These are phyloP conservation scores for Larimichthys polyactis DNA, from an alignment of 2,113 vertebrate genomes.

Conservation along the genomic window DNA sequence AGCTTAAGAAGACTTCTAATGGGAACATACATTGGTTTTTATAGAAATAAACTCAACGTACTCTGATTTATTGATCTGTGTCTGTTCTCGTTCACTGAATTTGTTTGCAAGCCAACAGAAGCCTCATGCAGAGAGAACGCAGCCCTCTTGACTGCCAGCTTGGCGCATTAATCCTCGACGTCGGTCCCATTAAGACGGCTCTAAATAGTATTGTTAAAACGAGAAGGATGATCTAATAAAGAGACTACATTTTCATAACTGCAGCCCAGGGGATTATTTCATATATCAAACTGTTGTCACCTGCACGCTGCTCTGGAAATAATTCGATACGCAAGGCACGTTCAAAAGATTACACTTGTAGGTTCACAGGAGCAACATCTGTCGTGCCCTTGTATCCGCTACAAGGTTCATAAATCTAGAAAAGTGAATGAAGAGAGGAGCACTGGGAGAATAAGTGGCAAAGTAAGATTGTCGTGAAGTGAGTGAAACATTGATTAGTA, in stretches of 20 bases:
- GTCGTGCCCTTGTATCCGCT: conserved; percentile 38
- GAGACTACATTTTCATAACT: conserved; percentile 48
- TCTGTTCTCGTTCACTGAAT: conserved; percentile 42
- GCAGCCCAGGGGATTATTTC: conserved; percentile 50
- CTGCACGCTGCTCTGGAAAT: conserved; percentile 59
- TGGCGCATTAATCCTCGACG: conserved; percentile 56
- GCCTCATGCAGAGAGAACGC: conserved; percentile 25
- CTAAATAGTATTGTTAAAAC: conserved; percentile 59
- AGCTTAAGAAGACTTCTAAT: conserved; percentile 1
- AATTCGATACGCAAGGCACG: conserved; percentile 49
- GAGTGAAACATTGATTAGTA: conserved; percentile 49
- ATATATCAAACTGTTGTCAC: conserved; percentile 71
- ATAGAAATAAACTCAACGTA: conserved; percentile 39
- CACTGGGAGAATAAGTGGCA: conserved; percentile 20
- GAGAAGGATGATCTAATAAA: conserved; percentile 66
- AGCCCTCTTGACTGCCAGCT: conserved; percentile 5
- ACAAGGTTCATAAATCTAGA: conserved; percentile 42
- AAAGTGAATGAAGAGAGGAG: conserved; percentile 16
- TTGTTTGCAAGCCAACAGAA: conserved; percentile 23
- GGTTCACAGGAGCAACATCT: conserved; percentile 57
- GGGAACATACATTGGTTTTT: conserved; percentile 22
- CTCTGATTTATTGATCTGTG: conserved; percentile 53
- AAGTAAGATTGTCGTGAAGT: neutral
- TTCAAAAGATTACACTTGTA: conserved; percentile 56
- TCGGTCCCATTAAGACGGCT: conserved; percentile 47